These are phyloP conservation scores for Macropus fuliginosus DNA, from an alignment of 2,797 vertebrate genomes.

Conservation along the genomic window DNA sequence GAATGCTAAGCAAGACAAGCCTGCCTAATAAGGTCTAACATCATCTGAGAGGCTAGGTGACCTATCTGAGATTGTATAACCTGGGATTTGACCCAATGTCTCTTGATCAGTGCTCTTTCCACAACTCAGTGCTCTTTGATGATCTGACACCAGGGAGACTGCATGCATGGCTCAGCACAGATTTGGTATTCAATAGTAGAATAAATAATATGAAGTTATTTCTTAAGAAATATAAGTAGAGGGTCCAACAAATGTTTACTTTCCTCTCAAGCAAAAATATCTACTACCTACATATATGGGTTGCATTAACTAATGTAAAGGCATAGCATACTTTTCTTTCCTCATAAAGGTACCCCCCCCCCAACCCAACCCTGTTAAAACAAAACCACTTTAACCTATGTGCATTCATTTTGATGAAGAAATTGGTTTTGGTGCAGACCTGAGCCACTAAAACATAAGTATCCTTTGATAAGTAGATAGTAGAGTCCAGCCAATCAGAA, in stretches of 20 bases:
- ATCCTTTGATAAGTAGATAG: not conserved
- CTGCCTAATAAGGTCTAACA: not conserved
- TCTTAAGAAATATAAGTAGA: not conserved
- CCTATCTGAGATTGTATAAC: not conserved
- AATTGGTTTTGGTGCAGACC: not conserved
- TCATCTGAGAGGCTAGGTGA: not conserved
- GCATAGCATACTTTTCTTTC: not conserved
- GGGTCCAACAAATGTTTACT: not conserved
- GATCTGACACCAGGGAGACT: not conserved
- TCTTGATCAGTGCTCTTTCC: not conserved
- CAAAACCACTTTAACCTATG: not conserved
- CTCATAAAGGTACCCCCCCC: not conserved
- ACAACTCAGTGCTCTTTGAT: not conserved
- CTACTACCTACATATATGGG: not conserved
- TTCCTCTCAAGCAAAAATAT: not conserved
- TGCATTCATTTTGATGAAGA: not conserved
- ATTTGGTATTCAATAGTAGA: not conserved
- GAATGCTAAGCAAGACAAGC: not conserved
- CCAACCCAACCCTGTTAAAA: not conserved
- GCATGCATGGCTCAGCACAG: not conserved
- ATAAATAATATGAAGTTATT: not conserved
- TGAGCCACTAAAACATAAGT: not conserved
- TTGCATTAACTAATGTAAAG: not conserved
- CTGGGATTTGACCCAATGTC: not conserved
- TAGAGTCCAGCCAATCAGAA: not conserved